A percentile compares a stretch with the other conserved stretches of the same genome.
These are phyloP conservation scores for Murina feae DNA, from an alignment of 2,113 vertebrate genomes.

Conservation along the genomic window DNA sequence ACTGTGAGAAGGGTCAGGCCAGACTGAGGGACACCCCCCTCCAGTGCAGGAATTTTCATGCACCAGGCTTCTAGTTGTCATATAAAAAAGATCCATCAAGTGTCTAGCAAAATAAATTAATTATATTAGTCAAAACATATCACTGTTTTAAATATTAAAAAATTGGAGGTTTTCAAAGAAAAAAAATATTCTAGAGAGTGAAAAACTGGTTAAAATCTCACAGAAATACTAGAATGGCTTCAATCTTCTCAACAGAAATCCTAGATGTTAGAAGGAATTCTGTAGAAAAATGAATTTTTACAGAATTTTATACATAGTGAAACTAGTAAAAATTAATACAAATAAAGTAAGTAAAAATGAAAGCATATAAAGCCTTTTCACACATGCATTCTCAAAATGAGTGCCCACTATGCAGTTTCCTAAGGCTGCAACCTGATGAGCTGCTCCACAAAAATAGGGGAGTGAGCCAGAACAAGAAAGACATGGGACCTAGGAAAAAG, in stretches of 20 bases:
- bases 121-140: not conserved
- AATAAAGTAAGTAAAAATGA: not conserved
- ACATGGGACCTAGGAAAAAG: not conserved
- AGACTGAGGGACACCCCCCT: too few relatives aligned
- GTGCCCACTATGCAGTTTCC: not conserved
- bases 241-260: not conserved
- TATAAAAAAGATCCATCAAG: not conserved
- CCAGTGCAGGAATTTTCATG: too few relatives aligned
- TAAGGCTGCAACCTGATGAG: not conserved
- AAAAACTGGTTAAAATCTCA: not conserved
- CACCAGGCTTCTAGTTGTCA: not conserved
- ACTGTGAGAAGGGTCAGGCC: too few relatives aligned
- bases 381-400: not conserved
- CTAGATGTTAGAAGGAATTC: not conserved
- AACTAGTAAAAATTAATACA: not conserved
- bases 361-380: not conserved
- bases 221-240: not conserved
- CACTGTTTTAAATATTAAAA: not conserved
- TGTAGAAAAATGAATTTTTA: not conserved
- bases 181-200: not conserved
- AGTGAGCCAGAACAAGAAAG: not conserved
- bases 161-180: not conserved
- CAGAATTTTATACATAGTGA: not conserved
- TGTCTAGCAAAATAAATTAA: not conserved
- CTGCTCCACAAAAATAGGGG: not conserved